Evolutionary conservation across 2,797 vertebrate genomes (phyloP), one percentile per base, ranked within the genome.

Genomic region (Rhinogobio ventralis): DNA sequence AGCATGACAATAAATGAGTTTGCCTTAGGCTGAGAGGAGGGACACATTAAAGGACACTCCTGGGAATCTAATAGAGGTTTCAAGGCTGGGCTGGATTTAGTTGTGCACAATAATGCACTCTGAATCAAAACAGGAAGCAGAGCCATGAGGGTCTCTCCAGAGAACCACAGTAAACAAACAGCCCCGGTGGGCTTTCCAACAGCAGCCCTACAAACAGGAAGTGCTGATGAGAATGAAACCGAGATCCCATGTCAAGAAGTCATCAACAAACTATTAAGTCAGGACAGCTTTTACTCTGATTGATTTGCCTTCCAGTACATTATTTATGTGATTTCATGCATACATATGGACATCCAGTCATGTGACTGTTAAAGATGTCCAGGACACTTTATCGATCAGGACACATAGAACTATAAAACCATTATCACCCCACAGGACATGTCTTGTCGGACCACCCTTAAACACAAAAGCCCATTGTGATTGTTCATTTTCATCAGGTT

Each of bases 61-160:
- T 30, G 39, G 82, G 80, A 73, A 86, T 83, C 46, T 88, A 53
- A 79, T 79, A 81, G 84, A 86, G 88, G 75, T 69, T 76, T 72
- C 14, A 62, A 82, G 78, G 68, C 68, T 57, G 78, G 77, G 79
- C 60, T 62, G 80, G 72, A 79, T 62, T 83, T 69, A 77, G 81
- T 42, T 28, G 46, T 19, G 85, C 51, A 76, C 82, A 87, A 86
- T 88, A 86, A 88, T n/a, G 68, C 42, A 78, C 83, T 88, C 60
- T 53, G 19, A 89, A 94, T 92, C 91, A 94, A 96, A 95, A 95
- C 93, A 96, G 94, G 95, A 97, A 94, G 92, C 83, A 82, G 90
- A 79, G 86, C 85, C 90, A 87, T 84, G 88, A 92, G 90, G 91
- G 86, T 87, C 90, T 94, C 93, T 93, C 91, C 20, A 81, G 85